A percentile compares a stretch with the other conserved stretches of the same genome.
Evolutionary conservation across 2,113 vertebrate genomes (phyloP).

Genomic region (Mystacornis crossleyi): DNA sequence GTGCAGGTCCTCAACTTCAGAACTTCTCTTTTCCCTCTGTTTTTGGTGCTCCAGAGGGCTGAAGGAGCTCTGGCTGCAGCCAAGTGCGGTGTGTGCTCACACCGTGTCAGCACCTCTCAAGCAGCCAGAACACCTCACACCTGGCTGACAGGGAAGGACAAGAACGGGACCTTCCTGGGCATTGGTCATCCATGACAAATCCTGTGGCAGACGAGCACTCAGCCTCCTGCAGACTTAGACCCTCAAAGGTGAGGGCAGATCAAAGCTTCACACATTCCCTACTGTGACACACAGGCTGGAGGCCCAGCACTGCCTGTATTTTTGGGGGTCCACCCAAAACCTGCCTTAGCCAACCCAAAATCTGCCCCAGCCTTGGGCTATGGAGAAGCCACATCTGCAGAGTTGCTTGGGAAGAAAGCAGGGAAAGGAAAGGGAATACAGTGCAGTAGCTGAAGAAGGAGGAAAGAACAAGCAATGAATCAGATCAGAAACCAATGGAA

Average conservation of each 20-base stretch:
- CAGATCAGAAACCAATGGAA: background rate
- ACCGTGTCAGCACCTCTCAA: background rate
- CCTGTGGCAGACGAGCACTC: background rate
- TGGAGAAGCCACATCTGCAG: background rate
- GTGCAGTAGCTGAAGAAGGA: background rate
- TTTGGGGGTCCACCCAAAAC: background rate
- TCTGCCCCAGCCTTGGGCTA: background rate
- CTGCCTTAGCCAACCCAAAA: background rate
- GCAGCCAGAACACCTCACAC: background rate
- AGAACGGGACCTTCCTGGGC: background rate
- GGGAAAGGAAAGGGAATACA: background rate
- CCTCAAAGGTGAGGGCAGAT: background rate
- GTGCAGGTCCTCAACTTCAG: no score
- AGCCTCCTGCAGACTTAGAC: background rate
- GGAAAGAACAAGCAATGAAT: background rate
- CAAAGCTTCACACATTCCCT: background rate
- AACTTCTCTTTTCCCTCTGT: background rate
- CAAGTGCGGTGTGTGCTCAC: rapidly evolving
- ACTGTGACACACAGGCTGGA: background rate
- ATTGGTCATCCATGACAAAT: background rate
- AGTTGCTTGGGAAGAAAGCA: background rate
- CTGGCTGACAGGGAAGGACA: background rate
- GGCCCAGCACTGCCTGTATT: background rate
- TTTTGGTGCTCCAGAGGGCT: background rate
- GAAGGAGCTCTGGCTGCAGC: background rate